These are phyloP conservation scores for Carcina quercana DNA, from an alignment of 2,888 invertebrate species.

Conservation along the genomic window DNA sequence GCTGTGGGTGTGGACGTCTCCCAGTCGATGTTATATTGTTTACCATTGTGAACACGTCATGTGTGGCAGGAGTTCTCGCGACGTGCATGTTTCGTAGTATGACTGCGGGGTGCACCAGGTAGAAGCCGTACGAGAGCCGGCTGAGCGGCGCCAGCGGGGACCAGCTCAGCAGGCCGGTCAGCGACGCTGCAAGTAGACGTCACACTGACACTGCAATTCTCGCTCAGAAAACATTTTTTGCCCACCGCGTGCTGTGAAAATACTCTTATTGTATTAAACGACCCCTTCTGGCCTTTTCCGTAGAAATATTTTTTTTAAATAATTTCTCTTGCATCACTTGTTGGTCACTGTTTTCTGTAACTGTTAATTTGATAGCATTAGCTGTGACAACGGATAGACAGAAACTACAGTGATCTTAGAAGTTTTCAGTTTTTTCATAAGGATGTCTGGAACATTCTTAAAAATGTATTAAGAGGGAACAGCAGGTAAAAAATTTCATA, in stretches of 20 bases:
- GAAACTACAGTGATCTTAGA: no score
- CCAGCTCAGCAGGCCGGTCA: conserved; percentile 12
- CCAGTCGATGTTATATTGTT: conserved; percentile 7
- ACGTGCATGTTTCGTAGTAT: conserved; percentile 9
- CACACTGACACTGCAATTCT: not conserved
- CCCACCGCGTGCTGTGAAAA: not conserved
- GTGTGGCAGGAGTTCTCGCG: conserved; percentile 9
- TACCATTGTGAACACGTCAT: conserved; percentile 11
- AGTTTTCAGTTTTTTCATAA: no score
- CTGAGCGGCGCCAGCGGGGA: conserved; percentile 15
- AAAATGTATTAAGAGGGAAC: no score
- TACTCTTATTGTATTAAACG: not conserved
- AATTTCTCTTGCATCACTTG: not conserved
- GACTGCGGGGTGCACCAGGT: conserved; percentile 17
- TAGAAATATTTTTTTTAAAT: not conserved
- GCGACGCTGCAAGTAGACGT: conserved; percentile 14
- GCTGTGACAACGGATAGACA: no score
- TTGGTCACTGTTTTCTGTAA: not conserved
- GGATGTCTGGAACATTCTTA: no score
- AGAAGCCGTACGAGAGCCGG: conserved; percentile 20
- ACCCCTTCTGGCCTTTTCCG: not conserved
- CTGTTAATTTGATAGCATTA: no score
- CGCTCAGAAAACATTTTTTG: not conserved
- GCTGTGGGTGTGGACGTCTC: not conserved
- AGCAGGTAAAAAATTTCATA: no score